Percentiles rank a stretch among this genome's conserved stretches.
Evolutionary conservation across 2,888 invertebrate species (phyloP).

Genomic region (Hyalella azteca): DNA sequence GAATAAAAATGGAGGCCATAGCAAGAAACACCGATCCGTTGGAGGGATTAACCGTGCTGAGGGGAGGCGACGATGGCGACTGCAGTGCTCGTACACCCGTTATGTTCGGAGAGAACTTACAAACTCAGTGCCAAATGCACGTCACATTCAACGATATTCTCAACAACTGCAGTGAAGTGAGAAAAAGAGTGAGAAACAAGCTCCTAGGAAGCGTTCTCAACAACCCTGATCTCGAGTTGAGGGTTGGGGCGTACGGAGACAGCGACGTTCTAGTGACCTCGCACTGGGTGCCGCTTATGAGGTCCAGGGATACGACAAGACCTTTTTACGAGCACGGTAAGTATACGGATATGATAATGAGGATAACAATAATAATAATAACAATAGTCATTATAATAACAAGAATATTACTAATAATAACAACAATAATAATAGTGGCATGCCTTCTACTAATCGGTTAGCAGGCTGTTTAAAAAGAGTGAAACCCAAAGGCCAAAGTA

Average conservation of each 20-base stretch:
- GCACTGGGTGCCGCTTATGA: conserved; percentile 35
- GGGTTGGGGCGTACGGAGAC: conserved; percentile 39
- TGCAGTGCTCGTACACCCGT: conserved; percentile 14
- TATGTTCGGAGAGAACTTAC: conserved; percentile 16
- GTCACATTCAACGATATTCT: conserved; percentile 1
- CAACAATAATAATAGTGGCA: too few species aligned
- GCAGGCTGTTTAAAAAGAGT: too few species aligned
- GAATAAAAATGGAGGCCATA: not conserved
- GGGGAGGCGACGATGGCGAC: not conserved
- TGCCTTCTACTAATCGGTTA: too few species aligned
- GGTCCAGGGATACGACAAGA: not conserved
- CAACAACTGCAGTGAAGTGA: not conserved
- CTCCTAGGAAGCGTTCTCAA: conserved; percentile 18
- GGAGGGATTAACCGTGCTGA: not conserved
- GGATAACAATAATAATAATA: too few species aligned
- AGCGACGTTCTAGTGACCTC: not conserved
- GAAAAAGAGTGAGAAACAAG: not conserved
- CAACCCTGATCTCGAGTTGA: not conserved
- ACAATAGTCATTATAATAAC: too few species aligned
- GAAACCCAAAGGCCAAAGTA: too few species aligned
- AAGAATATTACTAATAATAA: too few species aligned
- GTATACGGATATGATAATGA: too few species aligned
- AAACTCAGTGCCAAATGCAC: not conserved
- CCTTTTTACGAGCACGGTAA: too few species aligned
- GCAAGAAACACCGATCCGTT: not conserved